These are phyloP conservation scores for Hoplostethus mediterraneus DNA, from an alignment of 2,797 vertebrate species.

Conservation along the genomic window DNA sequence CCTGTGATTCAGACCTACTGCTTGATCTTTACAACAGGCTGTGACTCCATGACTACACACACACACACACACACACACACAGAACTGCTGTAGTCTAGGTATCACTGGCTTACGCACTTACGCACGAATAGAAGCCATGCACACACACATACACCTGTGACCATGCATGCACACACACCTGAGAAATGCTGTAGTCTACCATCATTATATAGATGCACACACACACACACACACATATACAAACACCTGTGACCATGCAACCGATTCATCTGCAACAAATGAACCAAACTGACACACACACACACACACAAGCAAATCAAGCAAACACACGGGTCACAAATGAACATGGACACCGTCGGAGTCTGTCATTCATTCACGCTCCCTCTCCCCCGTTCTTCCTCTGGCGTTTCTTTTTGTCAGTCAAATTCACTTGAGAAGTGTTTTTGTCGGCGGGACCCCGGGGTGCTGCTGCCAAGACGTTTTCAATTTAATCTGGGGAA, in stretches of 20 bases:
- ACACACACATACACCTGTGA: background rate
- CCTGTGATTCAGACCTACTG: constrained; percentile 69
- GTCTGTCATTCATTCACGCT: constrained; percentile 38
- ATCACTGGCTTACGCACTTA: background rate
- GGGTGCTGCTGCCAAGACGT: constrained; percentile 66
- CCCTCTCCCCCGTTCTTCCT: constrained; percentile 2
- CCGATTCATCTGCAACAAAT: constrained; percentile 10
- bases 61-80: constrained; percentile 14
- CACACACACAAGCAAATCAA: constrained; percentile 19
- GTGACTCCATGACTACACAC: constrained; percentile 36
- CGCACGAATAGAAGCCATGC: too few relatives aligned
- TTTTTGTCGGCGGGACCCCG: constrained; percentile 68
- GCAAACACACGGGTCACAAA: constrained; percentile 14
- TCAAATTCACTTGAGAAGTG: constrained; percentile 75
- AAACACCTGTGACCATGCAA: background rate
- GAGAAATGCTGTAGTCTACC: too few relatives aligned
- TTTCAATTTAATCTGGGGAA: constrained; percentile 79
- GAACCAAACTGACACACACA: constrained; percentile 7
- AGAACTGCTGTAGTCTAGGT: constrained; percentile 7
- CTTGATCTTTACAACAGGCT: constrained; percentile 51
- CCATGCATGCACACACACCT: background rate
- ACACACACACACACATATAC: background rate
- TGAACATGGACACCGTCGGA: constrained; percentile 50
- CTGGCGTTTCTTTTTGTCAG: constrained; percentile 47
- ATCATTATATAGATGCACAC: background rate